phyloP scores from a whole-genome alignment of 2,797 vertebrate genomes.

The Momotus momota region DNA sequence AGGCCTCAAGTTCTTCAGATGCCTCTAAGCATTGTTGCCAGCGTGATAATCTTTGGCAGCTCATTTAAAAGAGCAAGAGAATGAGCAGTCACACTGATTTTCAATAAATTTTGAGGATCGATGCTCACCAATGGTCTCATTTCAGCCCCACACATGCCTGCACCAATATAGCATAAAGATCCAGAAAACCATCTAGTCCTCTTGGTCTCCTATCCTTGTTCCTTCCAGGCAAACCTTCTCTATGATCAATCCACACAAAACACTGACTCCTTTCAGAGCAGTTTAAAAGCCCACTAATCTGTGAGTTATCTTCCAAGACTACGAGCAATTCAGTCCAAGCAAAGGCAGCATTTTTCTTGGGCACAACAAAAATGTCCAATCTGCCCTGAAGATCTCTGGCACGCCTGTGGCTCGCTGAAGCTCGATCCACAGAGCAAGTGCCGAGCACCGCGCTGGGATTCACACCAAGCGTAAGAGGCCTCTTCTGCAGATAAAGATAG shows the following conservation, averaged over 20 bases:
- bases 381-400: conserved; percentile 50
- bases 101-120: background rate
- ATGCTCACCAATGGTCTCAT: background rate
- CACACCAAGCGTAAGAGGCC: background rate
- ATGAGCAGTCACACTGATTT: background rate
- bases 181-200: background rate
- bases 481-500: background rate
- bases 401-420: background rate
- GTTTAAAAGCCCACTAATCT: background rate
- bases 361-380: conserved; percentile 24
- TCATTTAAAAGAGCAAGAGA: background rate
- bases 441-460: background rate
- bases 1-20: conserved; percentile 55
- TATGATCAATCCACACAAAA: background rate
- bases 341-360: conserved; percentile 6
- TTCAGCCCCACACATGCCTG: background rate
- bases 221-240: conserved; percentile 20
- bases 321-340: background rate
- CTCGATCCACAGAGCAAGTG: background rate
- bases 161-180: background rate
- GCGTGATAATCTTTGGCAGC: conserved; percentile 39
- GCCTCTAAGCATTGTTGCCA: conserved; percentile 50
- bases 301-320: background rate
- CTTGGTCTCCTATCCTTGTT: background rate
- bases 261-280: background rate